Evolutionary conservation across 92 coral and sea anemone species (phyloP).

Genomic region (Chrysogorgia sp.): DNA sequence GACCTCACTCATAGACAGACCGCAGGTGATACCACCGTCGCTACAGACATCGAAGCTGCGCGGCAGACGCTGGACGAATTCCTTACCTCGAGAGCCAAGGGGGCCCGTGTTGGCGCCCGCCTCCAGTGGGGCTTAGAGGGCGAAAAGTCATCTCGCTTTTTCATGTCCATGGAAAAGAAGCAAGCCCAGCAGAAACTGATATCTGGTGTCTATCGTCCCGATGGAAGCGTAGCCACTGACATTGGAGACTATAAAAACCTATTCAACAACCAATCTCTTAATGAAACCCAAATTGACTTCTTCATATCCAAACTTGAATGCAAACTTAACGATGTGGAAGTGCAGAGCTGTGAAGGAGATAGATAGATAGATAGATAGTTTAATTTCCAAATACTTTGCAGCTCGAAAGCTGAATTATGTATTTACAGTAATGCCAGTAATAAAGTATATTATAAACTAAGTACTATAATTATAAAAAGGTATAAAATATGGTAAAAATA

Average conservation of each 20-base stretch:
- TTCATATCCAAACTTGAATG: background rate
- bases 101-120: background rate
- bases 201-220: background rate
- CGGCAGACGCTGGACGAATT: background rate
- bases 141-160: background rate
- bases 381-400: no score
- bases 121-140: slow-evolving; percentile 29
- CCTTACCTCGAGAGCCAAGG: background rate
- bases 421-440: no score
- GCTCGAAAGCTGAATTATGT: no score
- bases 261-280: slow-evolving; percentile 19
- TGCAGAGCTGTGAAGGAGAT: slow-evolving; percentile 30
- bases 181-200: background rate
- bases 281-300: slow-evolving; percentile 20
- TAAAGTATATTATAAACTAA: no score
- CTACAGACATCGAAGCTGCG: background rate
- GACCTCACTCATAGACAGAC: background rate
- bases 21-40: background rate
- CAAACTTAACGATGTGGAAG: background rate
- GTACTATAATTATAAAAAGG: no score
- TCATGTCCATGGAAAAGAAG: background rate
- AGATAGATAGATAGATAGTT: no score
- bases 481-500: no score
- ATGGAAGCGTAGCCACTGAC: background rate
- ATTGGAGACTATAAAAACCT: background rate